Evolutionary conservation across 92 coral and sea anemone genomes (phyloP).

Genomic region (Pocillopora meandrina): DNA sequence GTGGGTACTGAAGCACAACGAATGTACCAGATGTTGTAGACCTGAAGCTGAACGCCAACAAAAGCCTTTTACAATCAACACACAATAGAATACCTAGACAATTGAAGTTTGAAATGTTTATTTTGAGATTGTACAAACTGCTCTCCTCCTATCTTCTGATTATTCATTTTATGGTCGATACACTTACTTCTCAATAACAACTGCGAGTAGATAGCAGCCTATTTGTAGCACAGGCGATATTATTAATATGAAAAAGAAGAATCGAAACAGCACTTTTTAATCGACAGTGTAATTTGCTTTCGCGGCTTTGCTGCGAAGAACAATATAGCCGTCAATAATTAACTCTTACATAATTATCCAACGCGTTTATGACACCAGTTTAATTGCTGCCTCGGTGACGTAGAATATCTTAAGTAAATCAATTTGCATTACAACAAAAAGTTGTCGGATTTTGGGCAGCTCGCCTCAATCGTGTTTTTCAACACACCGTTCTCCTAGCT

Average conservation of each 20-base stretch:
- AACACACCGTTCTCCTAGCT: constrained; percentile 1
- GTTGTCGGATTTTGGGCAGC: constrained; percentile 18
- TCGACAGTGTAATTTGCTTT: background rate
- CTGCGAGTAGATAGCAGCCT: too few relatives aligned
- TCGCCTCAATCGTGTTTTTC: constrained; percentile 4
- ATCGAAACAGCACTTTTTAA: background rate
- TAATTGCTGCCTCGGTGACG: constrained; percentile 35
- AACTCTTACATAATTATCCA: constrained; percentile 6
- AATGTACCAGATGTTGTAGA: too few relatives aligned
- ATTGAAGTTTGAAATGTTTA: too few relatives aligned
- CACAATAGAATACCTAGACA: too few relatives aligned
- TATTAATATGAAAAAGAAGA: background rate
- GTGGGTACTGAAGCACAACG: too few relatives aligned
- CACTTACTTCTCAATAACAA: too few relatives aligned
- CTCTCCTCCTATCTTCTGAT: too few relatives aligned
- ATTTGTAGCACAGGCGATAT: too few relatives aligned
- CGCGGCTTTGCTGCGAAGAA: background rate
- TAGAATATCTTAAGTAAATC: constrained; percentile 2
- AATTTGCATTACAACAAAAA: constrained; percentile 33
- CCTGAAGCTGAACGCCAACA: too few relatives aligned
- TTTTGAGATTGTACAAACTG: too few relatives aligned
- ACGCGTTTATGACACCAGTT: background rate
- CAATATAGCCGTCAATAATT: background rate
- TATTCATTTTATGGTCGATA: too few relatives aligned
- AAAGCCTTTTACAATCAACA: too few relatives aligned